Conservation (phyloP, 2,888 invertebrate species). For the Aphodius sticticus region DNA sequence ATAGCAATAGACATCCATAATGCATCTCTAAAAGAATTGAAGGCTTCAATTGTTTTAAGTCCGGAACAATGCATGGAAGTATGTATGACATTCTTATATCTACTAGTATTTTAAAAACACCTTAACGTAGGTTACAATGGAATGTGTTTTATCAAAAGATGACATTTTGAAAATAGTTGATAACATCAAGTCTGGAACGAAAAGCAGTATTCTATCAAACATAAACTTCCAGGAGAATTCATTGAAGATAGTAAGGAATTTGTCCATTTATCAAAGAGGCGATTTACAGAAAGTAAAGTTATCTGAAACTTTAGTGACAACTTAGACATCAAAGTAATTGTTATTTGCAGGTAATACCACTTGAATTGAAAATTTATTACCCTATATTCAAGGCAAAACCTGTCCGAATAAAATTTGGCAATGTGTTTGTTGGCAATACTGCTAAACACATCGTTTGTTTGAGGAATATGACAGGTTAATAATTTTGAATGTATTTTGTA, state of each 20-base stretch:
- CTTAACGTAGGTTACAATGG: conserved; percentile 24
- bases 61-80: conserved; percentile 40
- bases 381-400: conserved; percentile 46
- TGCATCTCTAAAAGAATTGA: conserved; percentile 26
- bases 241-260: conserved; percentile 30
- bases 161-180: conserved; percentile 32
- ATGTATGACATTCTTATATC: too few relatives aligned
- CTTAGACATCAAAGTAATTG: neutral
- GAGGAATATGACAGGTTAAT: conserved; percentile 44
- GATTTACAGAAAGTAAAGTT: conserved; percentile 32
- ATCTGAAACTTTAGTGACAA: neutral
- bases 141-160: conserved; percentile 36
- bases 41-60: conserved; percentile 27
- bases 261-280: conserved; percentile 39
- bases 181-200: conserved; percentile 17
- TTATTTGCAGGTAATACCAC: conserved; percentile 44
- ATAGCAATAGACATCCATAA: conserved; percentile 14
- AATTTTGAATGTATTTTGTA: conserved; percentile 6
- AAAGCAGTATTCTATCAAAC: conserved; percentile 27
- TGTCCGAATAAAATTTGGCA: conserved; percentile 47
- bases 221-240: conserved; percentile 31
- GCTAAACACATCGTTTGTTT: conserved; percentile 45
- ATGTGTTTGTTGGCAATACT: conserved; percentile 45
- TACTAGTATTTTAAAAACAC: too few relatives aligned
- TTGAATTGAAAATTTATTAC: conserved; percentile 46